A percentile compares a stretch with the other conserved stretches of the same genome.
phyloP scores from a whole-genome alignment of 2,113 vertebrate genomes.

The Ariopsis seemanni region DNA sequence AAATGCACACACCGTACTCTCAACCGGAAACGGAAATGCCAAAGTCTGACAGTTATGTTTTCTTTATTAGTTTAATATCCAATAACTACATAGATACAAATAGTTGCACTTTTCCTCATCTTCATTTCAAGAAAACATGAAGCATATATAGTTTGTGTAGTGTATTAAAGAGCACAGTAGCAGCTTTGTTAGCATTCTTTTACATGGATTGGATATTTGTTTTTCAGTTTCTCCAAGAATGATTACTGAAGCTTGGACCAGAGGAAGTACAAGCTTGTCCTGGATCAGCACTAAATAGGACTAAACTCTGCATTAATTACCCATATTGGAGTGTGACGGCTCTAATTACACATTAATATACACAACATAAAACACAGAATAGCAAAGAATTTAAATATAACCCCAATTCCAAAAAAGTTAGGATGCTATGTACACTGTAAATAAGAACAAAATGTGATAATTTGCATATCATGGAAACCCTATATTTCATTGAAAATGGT shows the following conservation, averaged over 20 bases:
- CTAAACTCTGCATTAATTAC: not conserved
- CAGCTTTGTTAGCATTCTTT: slow-evolving; percentile 23
- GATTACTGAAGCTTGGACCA: not conserved
- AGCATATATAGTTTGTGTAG: slow-evolving; percentile 58
- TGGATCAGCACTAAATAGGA: not conserved
- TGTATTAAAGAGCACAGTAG: not conserved
- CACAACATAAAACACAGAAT: not conserved
- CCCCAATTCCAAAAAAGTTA: too few species aligned
- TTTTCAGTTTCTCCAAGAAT: slow-evolving; percentile 5
- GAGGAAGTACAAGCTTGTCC: not conserved
- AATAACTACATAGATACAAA: not conserved
- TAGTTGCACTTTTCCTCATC: slow-evolving; percentile 55
- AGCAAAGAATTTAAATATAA: not conserved
- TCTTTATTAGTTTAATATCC: slow-evolving; percentile 47
- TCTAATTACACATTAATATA: slow-evolving; percentile 54
- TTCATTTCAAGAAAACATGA: slow-evolving; percentile 62
- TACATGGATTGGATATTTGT: not conserved
- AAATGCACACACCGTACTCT: too few species aligned
- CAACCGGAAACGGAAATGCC: too few species aligned
- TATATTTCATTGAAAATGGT: too few species aligned
- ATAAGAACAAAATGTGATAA: too few species aligned
- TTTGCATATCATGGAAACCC: too few species aligned
- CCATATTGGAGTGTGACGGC: slow-evolving; percentile 43
- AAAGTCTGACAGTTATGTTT: slow-evolving; percentile 59
- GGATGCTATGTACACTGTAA: too few species aligned